Conservation (phyloP, 2,888 invertebrate species). For the Creontiades dilutus region DNA sequence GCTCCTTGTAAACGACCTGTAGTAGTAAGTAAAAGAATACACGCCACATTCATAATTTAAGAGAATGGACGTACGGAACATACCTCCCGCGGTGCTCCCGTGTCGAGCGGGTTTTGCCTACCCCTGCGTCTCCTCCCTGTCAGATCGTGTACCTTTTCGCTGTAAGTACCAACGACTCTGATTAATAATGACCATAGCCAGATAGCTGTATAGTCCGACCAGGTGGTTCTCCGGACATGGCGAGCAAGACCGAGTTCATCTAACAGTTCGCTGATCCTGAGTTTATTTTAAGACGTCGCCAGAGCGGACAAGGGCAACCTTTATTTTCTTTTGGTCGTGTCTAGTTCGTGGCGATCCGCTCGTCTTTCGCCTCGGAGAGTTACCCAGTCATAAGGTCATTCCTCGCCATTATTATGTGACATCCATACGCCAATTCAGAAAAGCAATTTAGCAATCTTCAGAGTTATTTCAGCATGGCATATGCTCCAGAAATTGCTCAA, state of each 20-base stretch:
- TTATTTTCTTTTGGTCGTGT: slow-evolving; percentile 22
- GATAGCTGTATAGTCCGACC: background rate
- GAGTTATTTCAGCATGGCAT: too few species aligned
- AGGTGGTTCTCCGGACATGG: background rate
- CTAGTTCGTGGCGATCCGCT: background rate
- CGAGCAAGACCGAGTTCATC: background rate
- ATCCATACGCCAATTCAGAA: too few species aligned
- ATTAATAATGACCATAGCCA: background rate
- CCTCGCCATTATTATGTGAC: too few species aligned
- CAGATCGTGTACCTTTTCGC: background rate
- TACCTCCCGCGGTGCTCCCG: background rate
- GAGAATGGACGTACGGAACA: background rate
- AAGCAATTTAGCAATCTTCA: too few species aligned
- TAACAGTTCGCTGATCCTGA: slow-evolving; percentile 39
- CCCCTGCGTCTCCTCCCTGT: background rate
- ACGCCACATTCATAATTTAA: too few species aligned
- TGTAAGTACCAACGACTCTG: background rate
- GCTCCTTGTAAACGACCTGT: too few species aligned
- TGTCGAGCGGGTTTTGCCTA: background rate
- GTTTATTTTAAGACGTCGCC: slow-evolving; percentile 22
- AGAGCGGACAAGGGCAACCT: background rate
- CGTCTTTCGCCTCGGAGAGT: background rate
- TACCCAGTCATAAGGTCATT: too few species aligned
- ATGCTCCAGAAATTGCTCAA: too few species aligned
- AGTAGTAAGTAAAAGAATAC: too few species aligned